Conservation (phyloP, 53 echinoderm and acorn worm genomes). For the Hippasteria phrygiana region DNA sequence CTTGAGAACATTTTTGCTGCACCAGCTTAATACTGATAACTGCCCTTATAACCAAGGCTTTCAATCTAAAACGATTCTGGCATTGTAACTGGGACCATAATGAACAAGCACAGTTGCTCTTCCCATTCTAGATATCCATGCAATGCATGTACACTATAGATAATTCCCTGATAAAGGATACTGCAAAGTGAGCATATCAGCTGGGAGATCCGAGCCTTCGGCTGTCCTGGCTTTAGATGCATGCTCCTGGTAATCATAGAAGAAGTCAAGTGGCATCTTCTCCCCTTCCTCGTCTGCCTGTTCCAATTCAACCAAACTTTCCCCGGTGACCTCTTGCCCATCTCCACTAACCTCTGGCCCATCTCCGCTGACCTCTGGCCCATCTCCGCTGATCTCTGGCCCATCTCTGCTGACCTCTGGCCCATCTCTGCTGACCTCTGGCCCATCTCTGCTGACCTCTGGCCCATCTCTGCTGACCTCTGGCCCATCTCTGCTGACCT, state of each 20-base stretch:
- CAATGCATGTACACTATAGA: neutral
- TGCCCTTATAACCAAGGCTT: too few relatives aligned
- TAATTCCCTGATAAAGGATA: conserved; percentile 76
- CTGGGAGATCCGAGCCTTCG: conserved; percentile 87
- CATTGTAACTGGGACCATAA: too few relatives aligned
- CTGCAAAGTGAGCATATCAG: conserved; percentile 82
- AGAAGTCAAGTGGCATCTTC: conserved; percentile 83
- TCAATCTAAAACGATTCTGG: too few relatives aligned
- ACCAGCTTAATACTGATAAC: too few relatives aligned
- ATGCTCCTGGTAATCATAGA: conserved; percentile 84
- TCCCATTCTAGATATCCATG: too few relatives aligned
- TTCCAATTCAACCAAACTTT: neutral
- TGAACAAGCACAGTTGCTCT: too few relatives aligned
- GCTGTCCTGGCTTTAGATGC: conserved; percentile 76
- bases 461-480: neutral
- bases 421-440: neutral
- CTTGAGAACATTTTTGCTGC: too few relatives aligned
- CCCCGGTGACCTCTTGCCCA: conserved; percentile 58
- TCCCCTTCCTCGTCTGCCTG: conserved; percentile 67
- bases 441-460: conserved; percentile 1
- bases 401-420: conserved; percentile 2
- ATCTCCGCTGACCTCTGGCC: conserved; percentile 15
- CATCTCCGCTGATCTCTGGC: neutral
- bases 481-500: neutral
- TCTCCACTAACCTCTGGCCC: conserved; percentile 1